Evolutionary conservation across 2,888 invertebrate species (phyloP), one percentile per base, ranked within the genome.

Genomic region (Ophioninae sp.): DNA sequence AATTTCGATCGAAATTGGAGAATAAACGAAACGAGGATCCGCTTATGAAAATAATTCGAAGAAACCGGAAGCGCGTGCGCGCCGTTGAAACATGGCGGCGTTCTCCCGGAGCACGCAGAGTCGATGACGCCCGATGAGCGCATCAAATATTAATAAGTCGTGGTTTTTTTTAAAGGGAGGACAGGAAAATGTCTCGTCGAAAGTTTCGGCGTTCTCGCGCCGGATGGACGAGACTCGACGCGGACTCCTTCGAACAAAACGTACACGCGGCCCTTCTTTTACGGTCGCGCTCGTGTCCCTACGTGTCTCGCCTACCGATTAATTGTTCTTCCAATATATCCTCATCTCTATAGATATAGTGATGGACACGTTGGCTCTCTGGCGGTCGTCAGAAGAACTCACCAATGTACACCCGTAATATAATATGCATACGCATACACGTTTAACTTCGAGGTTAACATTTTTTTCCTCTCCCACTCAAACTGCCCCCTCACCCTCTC

Each of bases 221-320:
- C 84, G 84, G 85, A 84, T 84, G 85, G 79, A 83, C 41, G 41
- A 41, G 41, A 75, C 68, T 61, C 76, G 23, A n/a, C 77, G 59
- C 78, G 59, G 82, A 79, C 78, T 81, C 78, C 78, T 83, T 68
- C 80, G 44, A 70, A 68, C 61, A 57, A 44, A 44, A 44, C 44
- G 44, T 3, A 44, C 61, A 6, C 57, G 50, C 44, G 70, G 41
- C 59, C 50, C 21, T 80, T 85, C 86, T 86, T 83, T 87, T 87
- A 84, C 80, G 82, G 84, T 83, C 81, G 85, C 88, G 88, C 86
- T 87, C 86, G 87, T 84, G 59, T 69, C 77, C 79, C 85, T 87
- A 90, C 91, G 91, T 91, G 91, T 87, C 87, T 87, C 21, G 90
- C 87, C 79, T 91, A 89, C 88, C 82, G 87, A 91, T 90, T 88